phyloP scores from a whole-genome alignment of 2,797 vertebrate genomes.

The Pantherophis vulpinus region DNA sequence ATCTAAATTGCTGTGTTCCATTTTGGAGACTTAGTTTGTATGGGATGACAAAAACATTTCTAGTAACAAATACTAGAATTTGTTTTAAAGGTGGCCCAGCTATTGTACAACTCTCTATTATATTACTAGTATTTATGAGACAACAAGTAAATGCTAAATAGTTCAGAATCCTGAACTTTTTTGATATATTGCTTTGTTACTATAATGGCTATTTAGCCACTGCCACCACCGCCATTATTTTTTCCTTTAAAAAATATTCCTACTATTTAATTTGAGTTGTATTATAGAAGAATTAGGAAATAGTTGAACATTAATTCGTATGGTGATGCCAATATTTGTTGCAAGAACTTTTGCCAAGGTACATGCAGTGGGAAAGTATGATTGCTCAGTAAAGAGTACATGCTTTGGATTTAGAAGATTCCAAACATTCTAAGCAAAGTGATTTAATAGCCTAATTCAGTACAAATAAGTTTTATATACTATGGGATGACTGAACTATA shows the following conservation, averaged over 20 bases:
- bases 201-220: constrained; percentile 10
- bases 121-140: constrained; percentile 34
- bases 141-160: constrained; percentile 34
- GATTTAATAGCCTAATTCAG: background rate
- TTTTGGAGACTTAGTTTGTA: background rate
- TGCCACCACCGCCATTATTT: constrained; percentile 32
- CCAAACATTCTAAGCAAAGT: background rate
- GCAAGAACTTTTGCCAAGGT: background rate
- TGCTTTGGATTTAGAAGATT: background rate
- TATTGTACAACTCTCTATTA: constrained; percentile 24
- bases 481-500: background rate
- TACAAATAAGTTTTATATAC: background rate
- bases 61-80: constrained; percentile 24
- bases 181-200: constrained; percentile 47
- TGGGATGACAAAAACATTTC: constrained; percentile 13
- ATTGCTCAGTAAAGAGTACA: background rate
- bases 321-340: background rate
- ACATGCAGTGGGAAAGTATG: background rate
- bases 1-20: background rate
- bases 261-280: background rate
- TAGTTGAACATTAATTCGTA: constrained; percentile 4
- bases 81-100: constrained; percentile 31
- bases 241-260: constrained; percentile 27
- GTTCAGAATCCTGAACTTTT: constrained; percentile 45
- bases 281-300: background rate